Conservation (phyloP, 2,113 vertebrate species). For the Hylia prasina region DNA sequence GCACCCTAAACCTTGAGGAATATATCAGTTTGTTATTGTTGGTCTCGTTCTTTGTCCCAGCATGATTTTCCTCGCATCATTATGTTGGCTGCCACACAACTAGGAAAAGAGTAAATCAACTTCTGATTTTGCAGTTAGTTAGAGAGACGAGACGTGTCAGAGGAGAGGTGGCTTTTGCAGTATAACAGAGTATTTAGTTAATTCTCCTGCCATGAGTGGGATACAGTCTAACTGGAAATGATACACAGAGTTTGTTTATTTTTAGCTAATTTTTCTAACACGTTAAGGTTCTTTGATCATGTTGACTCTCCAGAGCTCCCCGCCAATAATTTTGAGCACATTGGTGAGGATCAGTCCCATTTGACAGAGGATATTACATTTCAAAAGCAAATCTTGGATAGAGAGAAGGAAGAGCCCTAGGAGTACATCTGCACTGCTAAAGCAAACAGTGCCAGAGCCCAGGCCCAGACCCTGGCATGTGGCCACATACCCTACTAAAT, state of each 20-base stretch:
- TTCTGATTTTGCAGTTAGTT: constrained; percentile 3
- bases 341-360: neutral
- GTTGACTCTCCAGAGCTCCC: neutral
- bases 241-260: neutral
- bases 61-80: neutral
- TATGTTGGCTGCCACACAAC: constrained; percentile 18
- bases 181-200: neutral
- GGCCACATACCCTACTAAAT: neutral
- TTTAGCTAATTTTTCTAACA: constrained; percentile 36
- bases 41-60: neutral
- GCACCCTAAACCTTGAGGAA: constrained; percentile 26
- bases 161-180: neutral
- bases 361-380: neutral
- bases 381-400: neutral
- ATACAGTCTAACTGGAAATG: neutral
- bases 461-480: neutral
- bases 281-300: neutral
- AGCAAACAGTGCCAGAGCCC: neutral
- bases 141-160: neutral
- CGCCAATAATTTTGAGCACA: neutral
- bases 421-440: neutral
- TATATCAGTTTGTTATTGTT: constrained; percentile 47
- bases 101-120: neutral
- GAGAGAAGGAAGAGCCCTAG: neutral
- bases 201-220: neutral